phyloP scores from a whole-genome alignment of 2,888 invertebrate species.

The Mamestra brassicae region DNA sequence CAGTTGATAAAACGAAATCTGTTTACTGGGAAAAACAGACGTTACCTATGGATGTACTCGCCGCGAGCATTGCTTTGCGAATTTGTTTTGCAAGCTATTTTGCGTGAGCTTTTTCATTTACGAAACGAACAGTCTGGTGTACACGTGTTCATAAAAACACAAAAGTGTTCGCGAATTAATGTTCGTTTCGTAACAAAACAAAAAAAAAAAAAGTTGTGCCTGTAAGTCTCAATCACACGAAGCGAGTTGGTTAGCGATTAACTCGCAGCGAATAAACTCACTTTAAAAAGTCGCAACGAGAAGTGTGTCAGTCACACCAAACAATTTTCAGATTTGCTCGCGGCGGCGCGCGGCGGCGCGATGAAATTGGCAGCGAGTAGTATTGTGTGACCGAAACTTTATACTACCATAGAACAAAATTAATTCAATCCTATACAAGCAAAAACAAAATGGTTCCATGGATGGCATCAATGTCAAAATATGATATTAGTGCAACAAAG shows the following conservation, averaged over 20 bases:
- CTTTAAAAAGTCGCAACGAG: background rate
- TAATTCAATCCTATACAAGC: no score
- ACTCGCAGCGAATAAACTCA: background rate
- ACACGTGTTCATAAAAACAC: background rate
- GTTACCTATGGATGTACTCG: no score
- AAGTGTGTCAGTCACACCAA: slow-evolving; percentile 6
- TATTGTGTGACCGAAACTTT: background rate
- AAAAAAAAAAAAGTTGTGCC: background rate
- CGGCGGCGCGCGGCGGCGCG: background rate
- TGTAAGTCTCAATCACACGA: background rate
- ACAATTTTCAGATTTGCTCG: background rate
- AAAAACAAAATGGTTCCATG: background rate
- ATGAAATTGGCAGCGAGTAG: background rate
- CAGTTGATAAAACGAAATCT: background rate
- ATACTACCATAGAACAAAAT: background rate
- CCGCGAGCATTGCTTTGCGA: background rate
- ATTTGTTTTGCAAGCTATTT: background rate
- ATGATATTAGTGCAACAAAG: slow-evolving; percentile 19
- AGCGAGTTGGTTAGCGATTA: background rate
- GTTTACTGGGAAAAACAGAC: background rate
- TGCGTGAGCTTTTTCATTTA: background rate
- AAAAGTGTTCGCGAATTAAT: background rate
- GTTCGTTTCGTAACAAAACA: slow-evolving; percentile 1
- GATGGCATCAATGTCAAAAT: slow-evolving; percentile 15
- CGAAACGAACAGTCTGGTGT: background rate